A percentile compares a stretch with the other conserved stretches of the same genome.
Evolutionary conservation across 2,797 vertebrate species (phyloP).

Genomic region (Moxostoma hubbsi): DNA sequence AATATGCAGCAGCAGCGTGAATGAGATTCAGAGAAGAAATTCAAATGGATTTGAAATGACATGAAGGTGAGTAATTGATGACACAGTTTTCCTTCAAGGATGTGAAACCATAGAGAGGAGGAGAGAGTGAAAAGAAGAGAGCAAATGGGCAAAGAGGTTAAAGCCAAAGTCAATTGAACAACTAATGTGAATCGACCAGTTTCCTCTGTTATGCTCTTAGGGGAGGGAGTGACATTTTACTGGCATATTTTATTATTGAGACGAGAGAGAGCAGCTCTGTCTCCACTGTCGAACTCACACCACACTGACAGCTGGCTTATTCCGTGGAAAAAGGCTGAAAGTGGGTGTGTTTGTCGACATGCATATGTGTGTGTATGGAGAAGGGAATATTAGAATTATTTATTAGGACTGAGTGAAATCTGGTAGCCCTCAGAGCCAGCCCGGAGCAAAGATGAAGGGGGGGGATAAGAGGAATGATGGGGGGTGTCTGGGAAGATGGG

Average conservation of each 20-base stretch:
- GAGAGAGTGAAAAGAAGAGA: slow-evolving; percentile 25
- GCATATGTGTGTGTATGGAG: slow-evolving; percentile 49
- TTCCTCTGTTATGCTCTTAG: slow-evolving; percentile 75
- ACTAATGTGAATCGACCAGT: slow-evolving; percentile 84
- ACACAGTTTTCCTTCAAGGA: neutral
- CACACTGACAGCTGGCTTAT: slow-evolving; percentile 71
- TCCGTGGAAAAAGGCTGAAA: slow-evolving; percentile 54
- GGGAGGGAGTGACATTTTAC: slow-evolving; percentile 82
- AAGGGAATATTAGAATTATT: slow-evolving; percentile 68
- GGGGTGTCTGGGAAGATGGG: slow-evolving; percentile 34
- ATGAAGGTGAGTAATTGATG: no score
- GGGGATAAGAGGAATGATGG: slow-evolving; percentile 25
- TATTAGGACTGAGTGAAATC: slow-evolving; percentile 70
- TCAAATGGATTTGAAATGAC: slow-evolving; percentile 29
- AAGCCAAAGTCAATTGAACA: slow-evolving; percentile 83
- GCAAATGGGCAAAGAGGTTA: slow-evolving; percentile 69
- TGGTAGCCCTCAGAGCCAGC: slow-evolving; percentile 65
- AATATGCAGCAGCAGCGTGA: no score
- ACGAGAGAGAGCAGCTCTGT: slow-evolving; percentile 66
- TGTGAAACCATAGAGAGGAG: slow-evolving; percentile 32
- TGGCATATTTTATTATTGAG: slow-evolving; percentile 80
- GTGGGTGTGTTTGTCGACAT: slow-evolving; percentile 55
- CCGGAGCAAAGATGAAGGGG: slow-evolving; percentile 39
- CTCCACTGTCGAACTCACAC: slow-evolving; percentile 69
- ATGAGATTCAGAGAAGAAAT: neutral